Base-by-base conservation (phyloP, 2,888 invertebrate genomes). In the Aspidiotus rigidus region DNA sequence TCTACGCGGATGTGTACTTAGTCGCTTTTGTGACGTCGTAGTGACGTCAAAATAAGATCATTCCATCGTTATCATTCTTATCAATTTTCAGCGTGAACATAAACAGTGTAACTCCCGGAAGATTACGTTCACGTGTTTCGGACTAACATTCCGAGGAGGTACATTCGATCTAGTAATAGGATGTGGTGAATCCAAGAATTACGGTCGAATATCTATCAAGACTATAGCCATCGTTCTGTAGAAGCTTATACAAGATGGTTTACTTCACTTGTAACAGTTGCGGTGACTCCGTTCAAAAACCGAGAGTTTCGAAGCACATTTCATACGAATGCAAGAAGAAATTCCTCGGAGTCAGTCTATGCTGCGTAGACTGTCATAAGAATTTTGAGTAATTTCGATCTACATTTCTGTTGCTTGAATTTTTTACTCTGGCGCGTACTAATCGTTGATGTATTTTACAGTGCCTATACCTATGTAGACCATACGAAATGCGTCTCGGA, bases 221-320 rank as follows among this genome's bases (percentile, higher is more conserved):
- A 28, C 28, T 28, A 28, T 28, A 28, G 28, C 28, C 28, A 28
- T 28, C 28, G 28, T 28, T 28, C 28, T 5, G 5, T 28, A 28
- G 28, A 5, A 28, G 28, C 28, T 28, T 28, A 53, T 61, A 1
- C 62, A 16, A 15, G 60, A 72, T 72, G 72, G 72, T 72, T 53
- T 69, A 69, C 2, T 72, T 72, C 28, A 72, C 72, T 10, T 72
- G 72, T 67, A 69, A 72, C 56, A 70, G 71, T 44, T 72, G 72
- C 55, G 72, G 72, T 0, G 71, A 71, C 69, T 71, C 72, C 2
- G 69, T 71, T 7, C 61, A 69, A 13, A 72, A 72, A 42, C 69
- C 70, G 0, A 71, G 69, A 49, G 71, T 71, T 7, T 71, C 71
- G 7, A 72, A 72, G 64, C 72, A 72, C 39, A 66, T 71, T 6